A percentile compares a stretch with the other conserved stretches of the same genome.
phyloP scores from a whole-genome alignment of 2,113 vertebrate species.

The Catharus bicknelli region DNA sequence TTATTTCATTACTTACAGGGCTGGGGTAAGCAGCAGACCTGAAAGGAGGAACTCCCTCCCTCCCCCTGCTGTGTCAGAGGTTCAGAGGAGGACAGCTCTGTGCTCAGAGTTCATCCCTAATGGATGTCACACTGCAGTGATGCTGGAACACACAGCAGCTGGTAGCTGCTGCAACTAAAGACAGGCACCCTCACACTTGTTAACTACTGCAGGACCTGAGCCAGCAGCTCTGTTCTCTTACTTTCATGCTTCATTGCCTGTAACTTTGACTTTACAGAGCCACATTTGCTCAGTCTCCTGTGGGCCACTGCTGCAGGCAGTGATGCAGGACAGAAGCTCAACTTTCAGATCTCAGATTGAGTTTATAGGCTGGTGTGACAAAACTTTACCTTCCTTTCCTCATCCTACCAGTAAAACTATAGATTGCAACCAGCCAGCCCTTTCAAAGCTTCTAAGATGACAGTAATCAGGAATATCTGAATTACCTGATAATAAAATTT shows the following conservation, averaged over 20 bases:
- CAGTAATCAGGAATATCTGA: background rate
- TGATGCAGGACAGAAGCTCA: background rate
- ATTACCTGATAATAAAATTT: background rate
- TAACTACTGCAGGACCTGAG: background rate
- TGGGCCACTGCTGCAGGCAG: background rate
- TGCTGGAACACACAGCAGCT: background rate
- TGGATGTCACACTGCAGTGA: background rate
- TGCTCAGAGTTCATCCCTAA: background rate
- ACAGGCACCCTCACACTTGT: background rate
- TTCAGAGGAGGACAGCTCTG: background rate
- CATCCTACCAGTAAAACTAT: background rate
- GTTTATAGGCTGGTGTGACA: background rate
- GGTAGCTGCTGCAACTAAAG: background rate
- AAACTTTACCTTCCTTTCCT: background rate
- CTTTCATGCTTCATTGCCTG: background rate
- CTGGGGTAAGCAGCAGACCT: background rate
- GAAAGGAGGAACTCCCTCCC: background rate
- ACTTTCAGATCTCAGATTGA: constrained; percentile 21
- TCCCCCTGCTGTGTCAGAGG: background rate
- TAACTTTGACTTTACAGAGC: background rate
- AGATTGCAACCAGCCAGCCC: background rate
- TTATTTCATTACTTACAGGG: background rate
- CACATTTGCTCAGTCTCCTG: background rate
- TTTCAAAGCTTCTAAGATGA: background rate
- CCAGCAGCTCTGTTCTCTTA: background rate